Percentiles rank a stretch among this genome's conserved stretches.
phyloP scores from a whole-genome alignment of 1,140 invertebrate genomes.

The Neodiprion fabricii region DNA sequence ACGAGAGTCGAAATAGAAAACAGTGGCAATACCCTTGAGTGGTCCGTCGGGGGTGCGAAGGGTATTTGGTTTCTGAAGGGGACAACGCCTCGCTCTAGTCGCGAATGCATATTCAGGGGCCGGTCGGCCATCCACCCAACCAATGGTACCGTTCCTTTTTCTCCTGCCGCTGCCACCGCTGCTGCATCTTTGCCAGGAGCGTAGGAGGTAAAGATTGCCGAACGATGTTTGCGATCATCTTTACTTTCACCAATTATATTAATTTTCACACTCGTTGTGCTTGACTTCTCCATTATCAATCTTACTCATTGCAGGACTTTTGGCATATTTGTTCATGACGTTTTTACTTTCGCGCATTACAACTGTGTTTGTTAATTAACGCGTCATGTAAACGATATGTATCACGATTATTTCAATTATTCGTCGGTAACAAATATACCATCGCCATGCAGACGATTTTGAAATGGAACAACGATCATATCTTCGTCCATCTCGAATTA shows the following conservation, averaged over 20 bases:
- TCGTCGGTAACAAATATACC: too few relatives aligned
- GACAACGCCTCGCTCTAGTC: slow-evolving; percentile 39
- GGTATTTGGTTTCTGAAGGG: slow-evolving; percentile 54
- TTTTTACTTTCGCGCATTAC: too few relatives aligned
- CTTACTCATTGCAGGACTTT: too few relatives aligned
- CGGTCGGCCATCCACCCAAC: slow-evolving; percentile 19
- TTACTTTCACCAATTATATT: neutral
- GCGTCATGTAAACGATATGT: too few relatives aligned
- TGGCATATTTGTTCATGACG: too few relatives aligned
- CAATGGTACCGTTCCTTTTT: neutral
- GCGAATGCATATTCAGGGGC: slow-evolving; percentile 55
- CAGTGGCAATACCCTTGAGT: slow-evolving; percentile 57
- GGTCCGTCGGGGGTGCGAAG: slow-evolving; percentile 37
- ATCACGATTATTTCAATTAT: too few relatives aligned
- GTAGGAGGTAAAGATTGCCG: slow-evolving; percentile 11
- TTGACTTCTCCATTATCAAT: neutral
- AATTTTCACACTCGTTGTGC: neutral
- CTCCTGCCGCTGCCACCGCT: slow-evolving; percentile 8
- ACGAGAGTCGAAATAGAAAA: slow-evolving; percentile 32
- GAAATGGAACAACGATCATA: too few relatives aligned
- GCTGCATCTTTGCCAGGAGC: slow-evolving; percentile 8
- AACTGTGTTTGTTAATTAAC: too few relatives aligned
- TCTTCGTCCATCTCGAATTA: too few relatives aligned
- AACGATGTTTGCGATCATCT: slow-evolving; percentile 10
- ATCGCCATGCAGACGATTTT: too few relatives aligned